Conservation (phyloP, 2,113 vertebrate species). For the Myocastor coypus region DNA sequence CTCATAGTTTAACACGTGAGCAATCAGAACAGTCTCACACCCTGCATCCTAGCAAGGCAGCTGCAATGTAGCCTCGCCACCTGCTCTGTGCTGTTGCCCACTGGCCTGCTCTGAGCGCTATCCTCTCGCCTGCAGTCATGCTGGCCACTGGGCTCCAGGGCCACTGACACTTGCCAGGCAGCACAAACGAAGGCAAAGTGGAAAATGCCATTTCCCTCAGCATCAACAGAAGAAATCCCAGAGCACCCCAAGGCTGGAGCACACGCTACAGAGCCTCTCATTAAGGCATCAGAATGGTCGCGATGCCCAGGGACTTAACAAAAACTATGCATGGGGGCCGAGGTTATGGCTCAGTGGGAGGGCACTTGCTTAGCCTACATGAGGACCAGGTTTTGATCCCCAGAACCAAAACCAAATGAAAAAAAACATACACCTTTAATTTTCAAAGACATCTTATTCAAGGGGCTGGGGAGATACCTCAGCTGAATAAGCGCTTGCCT, state of each 20-base stretch:
- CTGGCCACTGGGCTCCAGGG: neutral
- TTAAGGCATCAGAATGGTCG: slow-evolving; percentile 9
- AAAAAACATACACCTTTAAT: neutral
- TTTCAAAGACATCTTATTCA: neutral
- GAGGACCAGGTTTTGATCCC: neutral
- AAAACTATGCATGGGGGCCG: neutral
- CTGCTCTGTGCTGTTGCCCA: neutral
- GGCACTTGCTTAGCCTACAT: neutral
- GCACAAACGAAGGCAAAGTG: neutral
- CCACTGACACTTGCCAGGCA: neutral
- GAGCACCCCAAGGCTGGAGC: neutral
- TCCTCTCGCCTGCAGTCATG: neutral
- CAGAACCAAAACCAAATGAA: neutral
- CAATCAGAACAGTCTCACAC: neutral
- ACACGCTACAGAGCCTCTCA: neutral
- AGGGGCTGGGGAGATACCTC: no score
- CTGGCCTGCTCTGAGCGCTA: neutral
- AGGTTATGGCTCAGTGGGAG: neutral
- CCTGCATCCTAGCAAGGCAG: neutral
- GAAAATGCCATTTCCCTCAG: neutral
- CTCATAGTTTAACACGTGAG: neutral
- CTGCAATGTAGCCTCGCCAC: no score
- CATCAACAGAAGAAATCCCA: neutral
- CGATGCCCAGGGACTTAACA: neutral
- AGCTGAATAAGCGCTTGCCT: no score